Evolutionary conservation across 1,140 invertebrate genomes (phyloP), one percentile per base, ranked within the genome.

Genomic region (Leptinotarsa lineolata): DNA sequence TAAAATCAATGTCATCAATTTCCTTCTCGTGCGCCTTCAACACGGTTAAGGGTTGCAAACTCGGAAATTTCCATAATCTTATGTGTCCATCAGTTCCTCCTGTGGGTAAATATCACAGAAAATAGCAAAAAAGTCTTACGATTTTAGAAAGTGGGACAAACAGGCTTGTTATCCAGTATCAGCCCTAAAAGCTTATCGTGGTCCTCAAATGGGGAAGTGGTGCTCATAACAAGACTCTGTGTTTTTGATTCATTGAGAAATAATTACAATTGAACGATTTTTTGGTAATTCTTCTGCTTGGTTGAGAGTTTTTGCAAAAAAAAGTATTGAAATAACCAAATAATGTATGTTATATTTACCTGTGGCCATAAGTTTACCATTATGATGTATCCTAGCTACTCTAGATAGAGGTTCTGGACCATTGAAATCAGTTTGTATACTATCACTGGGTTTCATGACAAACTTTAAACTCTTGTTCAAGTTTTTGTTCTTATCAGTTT

Each of bases 1-100:
- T 94, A 82, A 98, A 93, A 85, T 97, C 95, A 54, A 98, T 82
- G 84, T 98, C 96, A 84, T 97, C 96, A 72, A 98, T 91, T 87
- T 96, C 94, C 84, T 92, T 92, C 44, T 85, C 88, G 80, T 96
- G 94, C 39, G 89, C 91, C 75, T 90, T 84, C 21, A 97, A 85
- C 74, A 93, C 90, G 78, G 88, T 87, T 20, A 90, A 76, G 80
- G 91, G 88, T 59, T 89, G 87, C 82, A 54, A 54, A 77, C 91
- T 89, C 15, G 95, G 95, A 84, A 95, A 96, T 78, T 91, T 90
- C 97, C 97, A 99, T 4, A 97, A 81, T 76, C 96, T 88, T 20
- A 99, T 84, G 80, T 90, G 87, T 12, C 95, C 95, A 87, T 99
- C 96, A 3, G 92, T 91, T 30, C 97, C 96, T 73, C 95, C 83